These are phyloP conservation scores for Rousettus leschenaultii DNA, from an alignment of 2,113 vertebrate species.

Conservation along the genomic window DNA sequence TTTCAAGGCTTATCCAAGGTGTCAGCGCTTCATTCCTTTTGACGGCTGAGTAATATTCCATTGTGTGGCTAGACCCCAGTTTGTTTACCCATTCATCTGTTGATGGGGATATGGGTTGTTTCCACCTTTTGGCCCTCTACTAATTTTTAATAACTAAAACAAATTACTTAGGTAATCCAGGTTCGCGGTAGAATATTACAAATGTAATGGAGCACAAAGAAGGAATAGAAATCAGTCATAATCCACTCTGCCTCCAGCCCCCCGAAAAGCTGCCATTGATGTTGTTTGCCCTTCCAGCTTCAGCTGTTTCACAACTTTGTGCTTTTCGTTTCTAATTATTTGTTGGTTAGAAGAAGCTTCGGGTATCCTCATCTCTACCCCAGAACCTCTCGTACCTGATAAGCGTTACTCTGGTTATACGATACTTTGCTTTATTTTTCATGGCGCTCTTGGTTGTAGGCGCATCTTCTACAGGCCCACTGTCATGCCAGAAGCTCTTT, in stretches of 20 bases:
- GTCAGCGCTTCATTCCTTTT: background rate
- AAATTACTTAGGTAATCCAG: background rate
- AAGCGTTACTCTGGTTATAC: background rate
- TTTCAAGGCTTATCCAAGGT: background rate
- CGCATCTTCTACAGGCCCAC: rapidly evolving
- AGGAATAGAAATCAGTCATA: background rate
- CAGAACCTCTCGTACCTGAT: background rate
- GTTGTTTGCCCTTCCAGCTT: background rate
- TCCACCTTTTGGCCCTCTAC: background rate
- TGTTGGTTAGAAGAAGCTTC: background rate
- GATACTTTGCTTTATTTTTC: too few species aligned
- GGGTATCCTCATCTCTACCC: too few species aligned
- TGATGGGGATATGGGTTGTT: background rate
- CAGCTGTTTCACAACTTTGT: background rate
- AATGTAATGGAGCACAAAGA: background rate
- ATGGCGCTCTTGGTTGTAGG: background rate
- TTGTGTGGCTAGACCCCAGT: background rate
- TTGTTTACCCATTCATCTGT: background rate
- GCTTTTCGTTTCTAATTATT: background rate
- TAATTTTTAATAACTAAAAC: background rate
- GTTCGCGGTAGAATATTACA: background rate
- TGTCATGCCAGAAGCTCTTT: background rate
- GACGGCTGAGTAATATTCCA: background rate
- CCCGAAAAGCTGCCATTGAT: background rate
- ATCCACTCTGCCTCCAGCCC: background rate